Evolutionary conservation across 2,888 invertebrate genomes (phyloP).

Genomic region (Xestia c-nigrum): DNA sequence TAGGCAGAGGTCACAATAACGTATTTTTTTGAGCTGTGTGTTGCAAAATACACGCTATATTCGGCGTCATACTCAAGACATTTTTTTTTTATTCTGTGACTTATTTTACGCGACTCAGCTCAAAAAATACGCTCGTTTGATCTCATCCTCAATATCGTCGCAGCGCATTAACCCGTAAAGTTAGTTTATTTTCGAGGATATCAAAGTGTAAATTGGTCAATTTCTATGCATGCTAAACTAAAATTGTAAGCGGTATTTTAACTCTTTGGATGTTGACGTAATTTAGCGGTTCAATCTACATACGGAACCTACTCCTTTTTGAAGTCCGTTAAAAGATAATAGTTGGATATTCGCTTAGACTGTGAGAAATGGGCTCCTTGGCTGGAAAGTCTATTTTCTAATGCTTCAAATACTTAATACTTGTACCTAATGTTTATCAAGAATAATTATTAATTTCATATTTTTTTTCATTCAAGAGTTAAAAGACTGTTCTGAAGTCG

Average conservation of each 20-base stretch:
- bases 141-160: neutral
- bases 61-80: too few relatives aligned
- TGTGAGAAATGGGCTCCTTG: slow-evolving; percentile 15
- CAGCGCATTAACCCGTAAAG: slow-evolving; percentile 3
- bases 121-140: too few relatives aligned
- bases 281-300: slow-evolving; percentile 28
- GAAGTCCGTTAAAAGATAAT: slow-evolving; percentile 19
- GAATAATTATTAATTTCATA: slow-evolving; percentile 30
- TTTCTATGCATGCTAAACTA: slow-evolving; percentile 54
- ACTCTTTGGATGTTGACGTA: slow-evolving; percentile 55
- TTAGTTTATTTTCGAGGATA: slow-evolving; percentile 37
- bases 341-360: slow-evolving; percentile 23
- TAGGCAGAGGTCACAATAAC: too few relatives aligned
- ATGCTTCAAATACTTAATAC: slow-evolving; percentile 29
- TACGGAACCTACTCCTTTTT: slow-evolving; percentile 14
- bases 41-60: too few relatives aligned
- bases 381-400: slow-evolving; percentile 31
- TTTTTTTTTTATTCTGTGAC: too few relatives aligned
- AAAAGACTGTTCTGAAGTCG: slow-evolving; percentile 56
- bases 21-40: too few relatives aligned
- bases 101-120: too few relatives aligned
- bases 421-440: slow-evolving; percentile 33
- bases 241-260: slow-evolving; percentile 61
- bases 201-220: slow-evolving; percentile 54
- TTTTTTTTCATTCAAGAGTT: slow-evolving; percentile 61